Evolutionary conservation across 1,140 invertebrate species (phyloP), one percentile per base, ranked within the genome.

Genomic region (Drosophila paulistorum): DNA sequence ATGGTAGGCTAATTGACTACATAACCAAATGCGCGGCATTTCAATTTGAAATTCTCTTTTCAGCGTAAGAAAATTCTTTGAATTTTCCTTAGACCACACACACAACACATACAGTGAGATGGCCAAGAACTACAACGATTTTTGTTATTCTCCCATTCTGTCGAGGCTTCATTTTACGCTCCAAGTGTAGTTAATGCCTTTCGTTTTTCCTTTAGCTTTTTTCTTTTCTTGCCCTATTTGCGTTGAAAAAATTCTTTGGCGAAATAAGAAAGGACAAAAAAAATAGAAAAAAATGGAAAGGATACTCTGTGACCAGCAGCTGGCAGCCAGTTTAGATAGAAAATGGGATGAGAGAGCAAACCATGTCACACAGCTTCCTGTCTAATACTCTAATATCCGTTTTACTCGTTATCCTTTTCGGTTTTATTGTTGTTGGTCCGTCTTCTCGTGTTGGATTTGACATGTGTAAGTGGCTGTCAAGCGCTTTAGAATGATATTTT

Each of bases 391-490:
- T 87, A 89, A 87, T 87, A 87, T 87, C 84, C 84, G 84, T 87
- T 87, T 78, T 78, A 79, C 84, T 87, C 84, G 84, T 79, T 79
- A 79, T 79, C 77, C 77, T 74, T 78, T 78, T 59, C 17, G 30
- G 57, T 59, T 20, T 51, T 51, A 51, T 51, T 51, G 45, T 51
- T 51, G 45, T 23, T 51, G 45, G 45, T 51, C 45, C 45, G 45
- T 51, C 26, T 37, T 65, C 65, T 76, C 60, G 69, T 77, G 74
- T 77, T 81, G 80, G 84, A 72, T 87, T 87, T 87, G 84, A 87
- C 84, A 87, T 87, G 84, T 87, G 84, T 89, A 87, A 87, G 84
- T 87, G 84, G 71, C 80, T 87, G 84, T 87, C 84, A 84, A 87
- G 74, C 84, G 73, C 62, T 80, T 84, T 81, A 87, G 77, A 89